phyloP scores from a whole-genome alignment of 2,113 vertebrate genomes.

The Ptilonorhynchus violaceus region DNA sequence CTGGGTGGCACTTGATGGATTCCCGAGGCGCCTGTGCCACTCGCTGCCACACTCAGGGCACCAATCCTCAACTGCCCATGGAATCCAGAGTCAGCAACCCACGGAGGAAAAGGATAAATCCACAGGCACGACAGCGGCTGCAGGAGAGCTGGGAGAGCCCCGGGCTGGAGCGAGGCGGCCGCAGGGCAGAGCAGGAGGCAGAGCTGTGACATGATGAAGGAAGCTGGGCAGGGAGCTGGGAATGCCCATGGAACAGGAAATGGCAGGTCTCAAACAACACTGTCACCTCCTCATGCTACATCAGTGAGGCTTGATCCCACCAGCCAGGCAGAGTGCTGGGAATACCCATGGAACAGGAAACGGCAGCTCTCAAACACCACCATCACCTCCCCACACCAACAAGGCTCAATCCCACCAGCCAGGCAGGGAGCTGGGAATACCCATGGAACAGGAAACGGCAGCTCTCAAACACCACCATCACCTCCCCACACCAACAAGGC shows the following conservation, averaged over 20 bases:
- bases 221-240: not conserved
- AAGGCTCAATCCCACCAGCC: too few relatives aligned
- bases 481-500: not conserved
- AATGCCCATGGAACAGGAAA: not conserved
- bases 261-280: not conserved
- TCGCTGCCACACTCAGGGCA: fast-evolving
- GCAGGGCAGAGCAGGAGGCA: not conserved
- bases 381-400: not conserved
- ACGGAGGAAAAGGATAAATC: not conserved
- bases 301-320: too few relatives aligned
- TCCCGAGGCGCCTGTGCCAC: not conserved
- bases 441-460: not conserved
- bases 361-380: too few relatives aligned
- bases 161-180: not conserved
- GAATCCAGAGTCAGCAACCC: not conserved
- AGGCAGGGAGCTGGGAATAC: not conserved
- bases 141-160: not conserved
- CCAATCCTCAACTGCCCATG: not conserved
- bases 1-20: not conserved
- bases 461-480: too few relatives aligned
- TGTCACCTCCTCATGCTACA: not conserved
- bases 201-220: fast-evolving
- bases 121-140: not conserved
- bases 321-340: not conserved
- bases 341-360: too few relatives aligned